Percentiles rank a stretch among this genome's conserved stretches.
Conservation (phyloP, 1,140 invertebrate genomes). For the Drosophila baimaii region DNA sequence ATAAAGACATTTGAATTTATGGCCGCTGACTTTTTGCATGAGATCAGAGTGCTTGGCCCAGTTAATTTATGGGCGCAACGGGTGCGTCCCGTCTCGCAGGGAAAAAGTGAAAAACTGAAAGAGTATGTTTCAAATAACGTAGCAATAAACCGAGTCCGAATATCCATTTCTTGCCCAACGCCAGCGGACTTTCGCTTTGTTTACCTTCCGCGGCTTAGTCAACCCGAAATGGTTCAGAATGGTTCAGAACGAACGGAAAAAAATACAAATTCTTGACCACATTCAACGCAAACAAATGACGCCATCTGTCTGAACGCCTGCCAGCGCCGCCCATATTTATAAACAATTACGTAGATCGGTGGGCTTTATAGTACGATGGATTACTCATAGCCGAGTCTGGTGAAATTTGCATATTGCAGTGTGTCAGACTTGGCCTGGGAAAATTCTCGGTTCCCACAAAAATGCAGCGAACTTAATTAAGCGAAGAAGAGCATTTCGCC, state of each 20-base stretch:
- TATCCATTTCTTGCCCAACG: conserved; percentile 37
- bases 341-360: conserved; percentile 53
- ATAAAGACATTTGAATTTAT: conserved; percentile 81
- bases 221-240: conserved; percentile 33
- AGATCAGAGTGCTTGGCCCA: conserved; percentile 67
- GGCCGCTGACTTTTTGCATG: conserved; percentile 71
- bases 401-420: conserved; percentile 16
- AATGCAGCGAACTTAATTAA: conserved; percentile 1
- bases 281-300: conserved; percentile 63
- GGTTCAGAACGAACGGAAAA: conserved; percentile 15
- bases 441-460: not conserved
- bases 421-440: not conserved
- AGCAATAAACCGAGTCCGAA: conserved; percentile 35
- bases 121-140: conserved; percentile 62
- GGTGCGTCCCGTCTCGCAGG: conserved; percentile 24
- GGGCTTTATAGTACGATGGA: conserved; percentile 12
- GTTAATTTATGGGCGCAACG: conserved; percentile 68
- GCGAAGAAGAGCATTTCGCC: not conserved
- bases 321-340: conserved; percentile 58
- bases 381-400: conserved; percentile 20
- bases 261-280: conserved; percentile 41
- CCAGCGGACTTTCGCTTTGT: conserved; percentile 19
- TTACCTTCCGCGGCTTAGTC: conserved; percentile 49
- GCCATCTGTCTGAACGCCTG: conserved; percentile 57
- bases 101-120: conserved; percentile 32